Evolutionary conservation across 1,140 invertebrate species (phyloP), one percentile per base, ranked within the genome.

Genomic region (Metaphire vulgaris): DNA sequence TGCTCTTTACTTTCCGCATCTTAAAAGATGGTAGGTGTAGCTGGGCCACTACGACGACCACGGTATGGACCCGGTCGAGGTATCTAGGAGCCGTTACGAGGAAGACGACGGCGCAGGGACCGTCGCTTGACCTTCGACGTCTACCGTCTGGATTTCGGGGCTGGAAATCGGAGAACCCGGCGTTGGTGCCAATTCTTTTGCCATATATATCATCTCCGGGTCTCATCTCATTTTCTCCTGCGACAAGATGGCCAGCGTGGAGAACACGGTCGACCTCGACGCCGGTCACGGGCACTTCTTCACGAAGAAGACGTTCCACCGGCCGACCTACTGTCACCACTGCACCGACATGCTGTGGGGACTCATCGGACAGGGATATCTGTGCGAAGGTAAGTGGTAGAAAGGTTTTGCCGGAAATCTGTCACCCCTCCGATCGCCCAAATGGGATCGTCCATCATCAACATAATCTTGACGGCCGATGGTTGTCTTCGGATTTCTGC

Each of bases 321-420:
- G 98, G 90, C 97, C 96, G 85, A 97, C 95, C 82, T 98, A 98
- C 89, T 99, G 97, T 89, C 97, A 99, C 89, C 95, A 98, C 89
- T 99, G 97, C 90, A 95, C 95, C 83, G 97, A 99, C 89, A 93
- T 98, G 90, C 91, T 99, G 81, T 99, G 97, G 97, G 97, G 97
- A 85, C 91, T 99, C 87, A 96, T 99, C 86, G 94, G 96, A 87
- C 96, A 98, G 89, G 97, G 97, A 88, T 97, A 94, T 90, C 94
- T 95, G 86, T 99, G 97, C 90, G 97, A 99, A 95, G 95, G 97
- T 97, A 56, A 21, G 41, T 56, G 41, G 41, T 12, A 56, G 21
- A 56, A 21, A 6, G 41, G 41, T 21, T 6, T 21, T 56, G 6
- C 41, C 41, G 41, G 41, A 6, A 6, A 56, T 21, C 41, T 21